phyloP scores from a whole-genome alignment of 2,113 vertebrate genomes.

The Tylochromis polylepis region DNA sequence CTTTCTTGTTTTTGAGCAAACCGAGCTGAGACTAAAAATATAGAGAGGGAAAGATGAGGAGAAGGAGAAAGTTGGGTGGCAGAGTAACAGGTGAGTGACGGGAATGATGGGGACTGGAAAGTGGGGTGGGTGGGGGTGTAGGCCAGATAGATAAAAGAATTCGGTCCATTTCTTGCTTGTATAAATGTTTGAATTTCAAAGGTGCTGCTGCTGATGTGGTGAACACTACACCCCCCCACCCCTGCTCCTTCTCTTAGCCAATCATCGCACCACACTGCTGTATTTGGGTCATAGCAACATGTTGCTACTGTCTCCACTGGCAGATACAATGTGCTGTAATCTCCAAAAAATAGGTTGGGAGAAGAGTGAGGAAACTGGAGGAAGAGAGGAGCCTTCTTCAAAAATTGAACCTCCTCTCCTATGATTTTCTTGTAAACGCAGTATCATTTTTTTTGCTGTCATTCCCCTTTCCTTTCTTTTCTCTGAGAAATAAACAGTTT shows the following conservation, averaged over 20 bases:
- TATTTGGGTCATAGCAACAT: conserved; percentile 76
- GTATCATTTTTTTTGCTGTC: not conserved
- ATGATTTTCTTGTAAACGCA: not conserved
- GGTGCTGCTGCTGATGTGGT: conserved; percentile 57
- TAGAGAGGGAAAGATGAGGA: not conserved
- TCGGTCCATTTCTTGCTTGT: conserved; percentile 36
- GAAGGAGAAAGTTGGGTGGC: not conserved
- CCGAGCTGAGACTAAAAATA: not conserved
- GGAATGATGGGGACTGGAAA: not conserved
- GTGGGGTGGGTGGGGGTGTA: not conserved
- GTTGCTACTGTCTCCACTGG: conserved; percentile 66
- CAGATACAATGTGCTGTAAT: conserved; percentile 70
- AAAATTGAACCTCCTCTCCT: not conserved
- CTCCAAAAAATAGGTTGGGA: conserved; percentile 55
- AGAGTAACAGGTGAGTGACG: not conserved
- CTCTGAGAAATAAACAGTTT: not conserved
- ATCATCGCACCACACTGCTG: conserved; percentile 50
- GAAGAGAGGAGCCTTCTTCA: not conserved
- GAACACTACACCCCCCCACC: conserved; percentile 22
- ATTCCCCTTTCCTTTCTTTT: not conserved
- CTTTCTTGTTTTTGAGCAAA: not conserved
- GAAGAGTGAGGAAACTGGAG: conserved; percentile 5
- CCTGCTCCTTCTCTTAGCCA: conserved; percentile 59
- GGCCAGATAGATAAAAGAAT: not conserved
- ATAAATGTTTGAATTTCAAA: conserved; percentile 70